These are phyloP conservation scores for Smutsia temminckii DNA, from an alignment of 2,797 vertebrate species.

Conservation along the genomic window DNA sequence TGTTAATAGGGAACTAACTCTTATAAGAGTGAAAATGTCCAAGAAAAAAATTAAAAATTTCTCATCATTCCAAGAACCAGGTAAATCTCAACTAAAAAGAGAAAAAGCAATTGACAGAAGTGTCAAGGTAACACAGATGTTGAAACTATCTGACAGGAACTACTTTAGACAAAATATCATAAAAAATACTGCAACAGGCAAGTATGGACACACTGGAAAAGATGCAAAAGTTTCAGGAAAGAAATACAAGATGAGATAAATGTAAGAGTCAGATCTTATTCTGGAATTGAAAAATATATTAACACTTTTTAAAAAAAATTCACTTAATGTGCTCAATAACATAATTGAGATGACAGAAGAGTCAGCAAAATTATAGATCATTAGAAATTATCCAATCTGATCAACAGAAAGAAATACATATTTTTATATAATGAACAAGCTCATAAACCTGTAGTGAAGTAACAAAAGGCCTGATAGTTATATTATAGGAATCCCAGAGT, in stretches of 20 bases:
- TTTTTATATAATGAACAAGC: neutral
- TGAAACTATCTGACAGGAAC: neutral
- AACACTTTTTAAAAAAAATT: neutral
- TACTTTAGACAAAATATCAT: neutral
- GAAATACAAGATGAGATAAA: neutral
- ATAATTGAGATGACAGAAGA: neutral
- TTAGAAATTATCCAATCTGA: neutral
- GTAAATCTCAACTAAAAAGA: neutral
- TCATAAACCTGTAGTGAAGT: neutral
- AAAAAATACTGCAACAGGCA: neutral
- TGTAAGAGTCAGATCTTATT: neutral
- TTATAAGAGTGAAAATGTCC: neutral
- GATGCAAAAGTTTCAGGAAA: neutral
- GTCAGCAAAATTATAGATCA: neutral
- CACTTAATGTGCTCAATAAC: no score
- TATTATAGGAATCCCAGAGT: neutral
- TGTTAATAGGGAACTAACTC: neutral
- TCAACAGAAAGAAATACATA: neutral
- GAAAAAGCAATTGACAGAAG: neutral
- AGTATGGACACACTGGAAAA: neutral
- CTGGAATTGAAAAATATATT: neutral
- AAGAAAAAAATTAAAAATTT: neutral
- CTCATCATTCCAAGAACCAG: neutral
- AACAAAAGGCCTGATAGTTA: neutral
- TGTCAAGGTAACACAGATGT: neutral